phyloP scores from a whole-genome alignment of 1,140 invertebrate species.

The Pollicipes pollicipes region DNA sequence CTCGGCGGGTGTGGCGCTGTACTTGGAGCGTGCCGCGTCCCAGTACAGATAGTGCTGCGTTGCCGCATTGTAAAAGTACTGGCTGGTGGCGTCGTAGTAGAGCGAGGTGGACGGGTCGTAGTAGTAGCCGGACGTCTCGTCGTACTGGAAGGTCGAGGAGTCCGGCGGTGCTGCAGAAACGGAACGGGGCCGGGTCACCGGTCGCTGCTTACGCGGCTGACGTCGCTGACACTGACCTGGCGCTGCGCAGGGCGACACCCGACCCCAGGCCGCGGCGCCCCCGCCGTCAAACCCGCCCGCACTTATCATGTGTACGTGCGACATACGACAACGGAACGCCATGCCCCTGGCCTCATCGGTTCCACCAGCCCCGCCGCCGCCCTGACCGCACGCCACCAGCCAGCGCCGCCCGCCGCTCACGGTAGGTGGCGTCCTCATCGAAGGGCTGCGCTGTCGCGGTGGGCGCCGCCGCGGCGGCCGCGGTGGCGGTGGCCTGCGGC shows the following conservation, averaged over 20 bases:
- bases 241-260: neutral
- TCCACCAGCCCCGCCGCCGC: no score
- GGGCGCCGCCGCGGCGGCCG: constrained; percentile 9
- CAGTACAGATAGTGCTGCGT: constrained; percentile 87
- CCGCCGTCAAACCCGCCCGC: no score
- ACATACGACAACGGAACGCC: no score
- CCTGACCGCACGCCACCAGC: no score
- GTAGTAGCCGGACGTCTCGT: constrained; percentile 89
- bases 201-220: constrained; percentile 14
- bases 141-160: constrained; percentile 77
- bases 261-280: no score
- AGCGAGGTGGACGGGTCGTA: constrained; percentile 81
- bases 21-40: constrained; percentile 64
- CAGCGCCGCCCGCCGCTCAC: neutral
- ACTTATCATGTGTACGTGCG: no score
- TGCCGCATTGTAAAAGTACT: constrained; percentile 81
- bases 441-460: constrained; percentile 6
- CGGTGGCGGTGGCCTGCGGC: constrained; percentile 12
- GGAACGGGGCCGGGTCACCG: no score
- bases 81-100: constrained; percentile 88
- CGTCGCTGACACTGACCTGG: constrained; percentile 8
- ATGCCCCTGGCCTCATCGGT: no score
- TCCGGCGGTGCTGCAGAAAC: constrained; percentile 47
- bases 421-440: neutral
- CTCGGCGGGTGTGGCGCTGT: constrained; percentile 41